Evolutionary conservation across 2,113 vertebrate species (phyloP).

Genomic region (Sorex araneus): DNA sequence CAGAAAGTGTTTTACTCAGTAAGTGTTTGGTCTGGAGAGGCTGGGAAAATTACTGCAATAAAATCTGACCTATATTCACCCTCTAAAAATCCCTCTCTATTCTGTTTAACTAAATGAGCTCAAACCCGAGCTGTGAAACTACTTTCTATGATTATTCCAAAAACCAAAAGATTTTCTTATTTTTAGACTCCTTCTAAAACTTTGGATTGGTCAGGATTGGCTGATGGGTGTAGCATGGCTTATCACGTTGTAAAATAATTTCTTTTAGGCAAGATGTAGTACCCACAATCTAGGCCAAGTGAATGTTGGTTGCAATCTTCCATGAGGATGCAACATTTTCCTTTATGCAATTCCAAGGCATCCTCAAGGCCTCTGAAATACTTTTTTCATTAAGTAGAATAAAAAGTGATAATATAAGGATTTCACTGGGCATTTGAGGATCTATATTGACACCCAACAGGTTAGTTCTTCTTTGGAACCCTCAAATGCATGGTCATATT

Average conservation of each 20-base stretch:
- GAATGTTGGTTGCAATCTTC: background rate
- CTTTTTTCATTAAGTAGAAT: background rate
- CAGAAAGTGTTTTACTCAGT: slow-evolving; percentile 5
- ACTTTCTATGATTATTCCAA: background rate
- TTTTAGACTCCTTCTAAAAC: background rate
- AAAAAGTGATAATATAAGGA: background rate
- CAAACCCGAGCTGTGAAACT: background rate
- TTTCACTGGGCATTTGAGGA: background rate
- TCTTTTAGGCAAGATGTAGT: background rate
- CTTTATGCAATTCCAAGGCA: background rate
- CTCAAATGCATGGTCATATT: background rate
- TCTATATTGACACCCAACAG: background rate
- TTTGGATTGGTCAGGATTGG: background rate
- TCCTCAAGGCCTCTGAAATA: background rate
- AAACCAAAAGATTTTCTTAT: background rate
- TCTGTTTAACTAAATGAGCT: background rate
- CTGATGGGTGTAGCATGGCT: background rate
- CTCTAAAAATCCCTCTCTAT: background rate
- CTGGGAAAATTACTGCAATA: background rate
- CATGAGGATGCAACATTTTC: background rate
- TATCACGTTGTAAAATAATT: background rate
- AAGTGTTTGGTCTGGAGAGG: slow-evolving; percentile 29
- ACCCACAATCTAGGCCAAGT: background rate
- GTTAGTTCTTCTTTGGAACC: background rate
- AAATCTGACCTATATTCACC: background rate